Evolutionary conservation across 2,113 vertebrate genomes (phyloP).

Genomic region (Hystrix brachyura): DNA sequence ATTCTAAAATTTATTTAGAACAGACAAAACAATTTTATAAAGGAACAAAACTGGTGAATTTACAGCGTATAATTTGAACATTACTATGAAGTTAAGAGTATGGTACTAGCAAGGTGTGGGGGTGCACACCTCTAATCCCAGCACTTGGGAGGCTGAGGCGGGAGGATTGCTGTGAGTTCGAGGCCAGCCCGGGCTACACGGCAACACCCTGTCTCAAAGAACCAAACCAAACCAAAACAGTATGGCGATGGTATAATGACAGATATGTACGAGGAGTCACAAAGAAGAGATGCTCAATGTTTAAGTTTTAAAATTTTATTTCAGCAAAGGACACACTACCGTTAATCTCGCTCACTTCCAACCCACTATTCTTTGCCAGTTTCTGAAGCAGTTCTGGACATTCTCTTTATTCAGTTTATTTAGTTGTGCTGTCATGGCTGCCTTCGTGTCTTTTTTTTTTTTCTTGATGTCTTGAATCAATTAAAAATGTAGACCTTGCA

Average conservation of each 20-base stretch:
- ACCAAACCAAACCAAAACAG: background rate
- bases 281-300: background rate
- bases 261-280: background rate
- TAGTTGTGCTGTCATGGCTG: background rate
- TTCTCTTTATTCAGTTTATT: background rate
- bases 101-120: background rate
- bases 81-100: background rate
- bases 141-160: background rate
- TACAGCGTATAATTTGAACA: background rate
- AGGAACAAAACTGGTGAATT: background rate
- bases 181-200: background rate
- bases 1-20: constrained; percentile 2
- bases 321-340: background rate
- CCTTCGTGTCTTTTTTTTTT: background rate
- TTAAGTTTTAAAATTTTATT: background rate
- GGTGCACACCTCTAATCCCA: background rate
- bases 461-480: background rate
- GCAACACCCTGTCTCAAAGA: background rate
- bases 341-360: background rate
- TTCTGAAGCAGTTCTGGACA: background rate
- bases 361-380: background rate
- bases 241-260: background rate
- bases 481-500: background rate
- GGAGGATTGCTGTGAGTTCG: background rate
- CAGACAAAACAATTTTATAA: background rate